These are phyloP conservation scores for Merops nubicus DNA, from an alignment of 2,113 vertebrate species.

Conservation along the genomic window DNA sequence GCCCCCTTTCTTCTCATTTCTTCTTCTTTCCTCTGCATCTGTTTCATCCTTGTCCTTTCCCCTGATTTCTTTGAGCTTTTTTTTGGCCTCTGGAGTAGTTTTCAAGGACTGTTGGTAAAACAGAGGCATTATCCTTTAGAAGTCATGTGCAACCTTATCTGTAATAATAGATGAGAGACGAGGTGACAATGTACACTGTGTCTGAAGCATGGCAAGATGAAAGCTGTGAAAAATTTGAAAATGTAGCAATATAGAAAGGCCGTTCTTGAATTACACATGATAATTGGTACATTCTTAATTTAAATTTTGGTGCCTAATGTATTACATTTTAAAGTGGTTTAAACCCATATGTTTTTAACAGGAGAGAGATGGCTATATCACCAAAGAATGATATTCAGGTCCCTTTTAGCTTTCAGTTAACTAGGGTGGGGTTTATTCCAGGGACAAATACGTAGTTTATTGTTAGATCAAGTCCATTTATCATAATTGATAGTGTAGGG, in stretches of 20 bases:
- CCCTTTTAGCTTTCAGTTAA: background rate
- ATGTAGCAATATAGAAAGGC: constrained; percentile 19
- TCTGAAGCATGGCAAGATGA: constrained; percentile 41
- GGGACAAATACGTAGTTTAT: background rate
- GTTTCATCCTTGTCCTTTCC: background rate
- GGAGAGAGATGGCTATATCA: background rate
- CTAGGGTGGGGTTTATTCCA: background rate
- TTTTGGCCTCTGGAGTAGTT: background rate
- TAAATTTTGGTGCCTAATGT: background rate
- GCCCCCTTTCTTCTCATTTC: background rate
- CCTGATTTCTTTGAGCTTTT: background rate
- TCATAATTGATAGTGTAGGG: background rate
- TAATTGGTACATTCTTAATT: constrained; percentile 33
- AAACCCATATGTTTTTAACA: constrained; percentile 2
- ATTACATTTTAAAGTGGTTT: constrained; percentile 7
- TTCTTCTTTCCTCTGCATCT: background rate
- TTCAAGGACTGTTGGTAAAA: background rate
- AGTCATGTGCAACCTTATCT: constrained; percentile 19
- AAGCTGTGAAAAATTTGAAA: constrained; percentile 50
- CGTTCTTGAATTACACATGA: constrained; percentile 17
- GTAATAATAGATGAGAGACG: constrained; percentile 39
- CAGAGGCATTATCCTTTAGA: background rate
- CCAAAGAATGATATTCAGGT: background rate
- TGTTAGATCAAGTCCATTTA: background rate
- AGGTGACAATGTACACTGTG: constrained; percentile 24